Percentiles rank a stretch among this genome's conserved stretches.
Conservation (phyloP, 1,140 invertebrate genomes). For the Solen grandis region DNA sequence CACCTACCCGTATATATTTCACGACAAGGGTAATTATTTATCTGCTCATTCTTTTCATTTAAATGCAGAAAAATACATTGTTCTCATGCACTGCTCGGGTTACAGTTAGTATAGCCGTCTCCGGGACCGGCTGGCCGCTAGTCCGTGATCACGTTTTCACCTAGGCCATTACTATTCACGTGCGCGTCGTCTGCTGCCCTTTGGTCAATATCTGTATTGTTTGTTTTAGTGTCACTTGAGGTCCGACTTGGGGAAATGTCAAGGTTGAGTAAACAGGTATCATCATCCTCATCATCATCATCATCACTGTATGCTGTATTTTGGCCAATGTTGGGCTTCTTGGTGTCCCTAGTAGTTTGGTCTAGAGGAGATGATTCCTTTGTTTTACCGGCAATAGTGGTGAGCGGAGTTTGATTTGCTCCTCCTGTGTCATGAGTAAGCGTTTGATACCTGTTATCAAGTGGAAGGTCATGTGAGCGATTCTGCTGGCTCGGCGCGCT, state of each 20-base stretch:
- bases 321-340: not conserved
- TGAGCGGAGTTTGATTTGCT: not conserved
- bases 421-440: not conserved
- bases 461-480: not conserved
- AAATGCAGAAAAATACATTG: too few relatives aligned
- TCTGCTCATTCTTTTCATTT: too few relatives aligned
- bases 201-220: not conserved
- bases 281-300: not conserved
- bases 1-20: too few relatives aligned
- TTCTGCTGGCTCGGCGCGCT: not conserved
- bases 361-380: constrained; percentile 13
- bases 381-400: not conserved
- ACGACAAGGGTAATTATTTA: too few relatives aligned
- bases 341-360: not conserved
- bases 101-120: not conserved
- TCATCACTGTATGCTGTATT: not conserved
- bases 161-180: not conserved
- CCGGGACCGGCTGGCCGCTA: not conserved
- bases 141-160: not conserved
- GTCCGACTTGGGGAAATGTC: not conserved
- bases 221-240: not conserved
- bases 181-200: too few relatives aligned
- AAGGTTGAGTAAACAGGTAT: not conserved
- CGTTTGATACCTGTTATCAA: not conserved
- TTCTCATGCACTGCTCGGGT: not conserved